These are phyloP conservation scores for Cosmopolites sordidus DNA, from an alignment of 2,888 invertebrate genomes.

Conservation along the genomic window DNA sequence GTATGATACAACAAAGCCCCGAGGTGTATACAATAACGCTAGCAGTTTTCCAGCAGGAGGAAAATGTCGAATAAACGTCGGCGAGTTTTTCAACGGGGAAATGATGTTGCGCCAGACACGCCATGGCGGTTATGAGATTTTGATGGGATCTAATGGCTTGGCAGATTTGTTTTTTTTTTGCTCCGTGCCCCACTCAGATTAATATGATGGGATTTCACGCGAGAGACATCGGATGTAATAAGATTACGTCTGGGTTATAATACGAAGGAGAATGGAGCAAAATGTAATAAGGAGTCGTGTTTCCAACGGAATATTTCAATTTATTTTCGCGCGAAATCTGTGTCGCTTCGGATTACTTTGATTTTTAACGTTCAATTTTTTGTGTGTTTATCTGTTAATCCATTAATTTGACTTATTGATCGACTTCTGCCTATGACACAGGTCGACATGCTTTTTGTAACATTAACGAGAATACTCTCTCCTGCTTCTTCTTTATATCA, in stretches of 20 bases:
- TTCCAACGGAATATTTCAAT: background rate
- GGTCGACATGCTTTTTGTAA: no score
- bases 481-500: no score
- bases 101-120: background rate
- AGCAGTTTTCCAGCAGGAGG: no score
- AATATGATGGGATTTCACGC: background rate
- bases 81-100: background rate
- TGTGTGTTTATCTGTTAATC: no score
- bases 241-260: constrained; percentile 1
- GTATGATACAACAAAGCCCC: no score
- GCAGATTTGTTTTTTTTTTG: constrained; percentile 8
- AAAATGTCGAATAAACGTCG: no score
- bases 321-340: background rate
- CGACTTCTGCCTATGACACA: no score
- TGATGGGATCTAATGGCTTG: constrained; percentile 16
- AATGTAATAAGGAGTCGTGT: background rate
- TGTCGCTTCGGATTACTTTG: no score
- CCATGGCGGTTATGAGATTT: constrained; percentile 17
- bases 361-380: no score
- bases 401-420: no score
- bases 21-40: no score
- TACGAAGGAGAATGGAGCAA: background rate
- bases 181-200: background rate
- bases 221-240: background rate
- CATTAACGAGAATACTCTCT: no score